Conservation (phyloP, 2,888 invertebrate genomes). For the Troides aeacus region DNA sequence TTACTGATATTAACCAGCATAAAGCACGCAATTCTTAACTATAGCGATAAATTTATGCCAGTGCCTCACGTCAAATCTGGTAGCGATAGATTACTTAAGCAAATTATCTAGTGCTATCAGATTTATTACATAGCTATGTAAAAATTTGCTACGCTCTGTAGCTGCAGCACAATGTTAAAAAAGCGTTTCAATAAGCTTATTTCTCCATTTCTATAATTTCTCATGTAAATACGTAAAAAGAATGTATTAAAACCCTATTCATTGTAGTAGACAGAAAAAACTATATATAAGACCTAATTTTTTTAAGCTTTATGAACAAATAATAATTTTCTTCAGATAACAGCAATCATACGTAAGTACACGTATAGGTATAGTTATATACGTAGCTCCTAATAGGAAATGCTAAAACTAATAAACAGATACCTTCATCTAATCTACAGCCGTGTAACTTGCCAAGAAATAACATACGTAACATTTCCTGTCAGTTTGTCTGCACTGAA, state of each 20-base stretch:
- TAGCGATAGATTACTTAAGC: slow-evolving; percentile 4
- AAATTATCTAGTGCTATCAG: neutral
- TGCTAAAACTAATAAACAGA: slow-evolving; percentile 17
- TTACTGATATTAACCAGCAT: slow-evolving; percentile 11
- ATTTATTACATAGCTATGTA: too few relatives aligned
- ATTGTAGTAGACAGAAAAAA: too few relatives aligned
- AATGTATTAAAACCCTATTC: too few relatives aligned
- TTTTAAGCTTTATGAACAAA: too few relatives aligned
- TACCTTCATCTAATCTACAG: slow-evolving; percentile 10
- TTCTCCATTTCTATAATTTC: too few relatives aligned
- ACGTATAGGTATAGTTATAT: neutral
- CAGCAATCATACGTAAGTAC: neutral
- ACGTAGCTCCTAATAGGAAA: slow-evolving; percentile 2
- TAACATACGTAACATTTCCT: slow-evolving; percentile 11
- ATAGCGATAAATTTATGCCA: slow-evolving; percentile 22
- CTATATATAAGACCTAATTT: too few relatives aligned
- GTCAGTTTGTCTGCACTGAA: slow-evolving; percentile 18
- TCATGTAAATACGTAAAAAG: too few relatives aligned
- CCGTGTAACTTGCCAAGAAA: slow-evolving; percentile 24
- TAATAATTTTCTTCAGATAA: too few relatives aligned
- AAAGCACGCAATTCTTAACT: slow-evolving; percentile 14
- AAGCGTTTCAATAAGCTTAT: too few relatives aligned
- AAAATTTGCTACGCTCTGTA: too few relatives aligned
- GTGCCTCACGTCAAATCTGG: slow-evolving; percentile 11
- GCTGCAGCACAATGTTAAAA: too few relatives aligned